Conservation (phyloP, 2,113 vertebrate species). For the Solea solea region DNA sequence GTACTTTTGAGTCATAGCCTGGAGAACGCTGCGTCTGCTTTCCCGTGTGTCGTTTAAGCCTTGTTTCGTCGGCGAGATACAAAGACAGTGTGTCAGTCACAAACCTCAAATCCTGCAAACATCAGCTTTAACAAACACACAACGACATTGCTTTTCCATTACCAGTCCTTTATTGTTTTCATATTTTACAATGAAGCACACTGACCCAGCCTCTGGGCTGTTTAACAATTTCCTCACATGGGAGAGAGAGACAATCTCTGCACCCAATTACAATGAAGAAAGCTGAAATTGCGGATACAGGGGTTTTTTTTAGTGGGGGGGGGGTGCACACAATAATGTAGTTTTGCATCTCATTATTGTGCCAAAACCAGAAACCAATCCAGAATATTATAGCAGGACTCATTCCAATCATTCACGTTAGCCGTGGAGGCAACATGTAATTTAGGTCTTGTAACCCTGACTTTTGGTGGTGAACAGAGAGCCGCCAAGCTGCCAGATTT, state of each 20-base stretch:
- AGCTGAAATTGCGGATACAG: constrained; percentile 38
- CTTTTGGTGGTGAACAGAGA: constrained; percentile 50
- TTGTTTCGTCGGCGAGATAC: background rate
- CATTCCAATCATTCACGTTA: constrained; percentile 59
- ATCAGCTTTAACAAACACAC: constrained; percentile 34
- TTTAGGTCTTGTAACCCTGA: constrained; percentile 52
- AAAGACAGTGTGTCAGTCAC: constrained; percentile 11
- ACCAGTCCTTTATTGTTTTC: constrained; percentile 46
- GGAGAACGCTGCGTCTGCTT: background rate
- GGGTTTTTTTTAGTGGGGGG: constrained; percentile 21
- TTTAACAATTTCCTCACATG: constrained; percentile 61
- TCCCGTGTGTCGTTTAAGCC: background rate
- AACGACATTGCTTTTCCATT: constrained; percentile 55
- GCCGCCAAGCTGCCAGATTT: constrained; percentile 47
- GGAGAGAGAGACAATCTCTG: constrained; percentile 54
- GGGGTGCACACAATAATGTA: constrained; percentile 42
- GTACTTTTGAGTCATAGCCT: background rate
- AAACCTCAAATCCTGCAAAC: constrained; percentile 19
- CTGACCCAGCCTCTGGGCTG: constrained; percentile 44
- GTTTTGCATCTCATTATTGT: constrained; percentile 62
- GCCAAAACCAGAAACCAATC: constrained; percentile 52
- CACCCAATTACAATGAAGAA: constrained; percentile 56
- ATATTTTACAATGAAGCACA: constrained; percentile 44
- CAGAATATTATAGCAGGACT: constrained; percentile 53
- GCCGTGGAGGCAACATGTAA: constrained; percentile 60